phyloP scores from a whole-genome alignment of 1,140 invertebrate species.

The Diachasma alloeum region DNA sequence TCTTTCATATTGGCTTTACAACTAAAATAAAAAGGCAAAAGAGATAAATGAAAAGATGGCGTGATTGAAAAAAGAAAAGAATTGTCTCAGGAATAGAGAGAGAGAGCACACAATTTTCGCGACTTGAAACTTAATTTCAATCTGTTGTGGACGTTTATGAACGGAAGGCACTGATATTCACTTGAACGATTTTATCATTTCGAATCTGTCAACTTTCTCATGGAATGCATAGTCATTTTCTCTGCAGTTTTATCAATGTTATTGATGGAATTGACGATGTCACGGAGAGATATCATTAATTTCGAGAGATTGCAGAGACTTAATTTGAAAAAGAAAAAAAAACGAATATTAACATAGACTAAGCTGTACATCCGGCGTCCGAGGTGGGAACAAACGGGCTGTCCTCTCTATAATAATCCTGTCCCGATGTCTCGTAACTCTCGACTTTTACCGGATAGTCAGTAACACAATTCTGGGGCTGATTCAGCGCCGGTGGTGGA shows the following conservation, averaged over 20 bases:
- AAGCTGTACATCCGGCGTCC: conserved; percentile 59
- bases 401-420: conserved; percentile 57
- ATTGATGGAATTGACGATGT: neutral
- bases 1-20: conserved; percentile 41
- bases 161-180: neutral
- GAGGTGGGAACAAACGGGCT: conserved; percentile 56
- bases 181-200: neutral
- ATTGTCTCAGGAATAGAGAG: neutral
- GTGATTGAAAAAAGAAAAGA: conserved; percentile 8
- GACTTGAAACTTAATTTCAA: neutral
- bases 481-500: conserved; percentile 48
- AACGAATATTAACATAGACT: conserved; percentile 30
- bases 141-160: neutral
- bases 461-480: conserved; percentile 53
- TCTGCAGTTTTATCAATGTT: neutral
- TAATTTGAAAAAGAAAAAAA: neutral
- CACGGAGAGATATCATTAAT: too few species aligned
- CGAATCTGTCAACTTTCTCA: neutral
- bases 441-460: conserved; percentile 62
- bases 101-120: neutral
- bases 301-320: neutral
- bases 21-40: too few species aligned
- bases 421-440: conserved; percentile 46
- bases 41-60: conserved; percentile 4
- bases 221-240: conserved; percentile 24